These are phyloP conservation scores for Ibidorhyncha struthersii DNA, from an alignment of 2,113 vertebrate genomes.

Conservation along the genomic window DNA sequence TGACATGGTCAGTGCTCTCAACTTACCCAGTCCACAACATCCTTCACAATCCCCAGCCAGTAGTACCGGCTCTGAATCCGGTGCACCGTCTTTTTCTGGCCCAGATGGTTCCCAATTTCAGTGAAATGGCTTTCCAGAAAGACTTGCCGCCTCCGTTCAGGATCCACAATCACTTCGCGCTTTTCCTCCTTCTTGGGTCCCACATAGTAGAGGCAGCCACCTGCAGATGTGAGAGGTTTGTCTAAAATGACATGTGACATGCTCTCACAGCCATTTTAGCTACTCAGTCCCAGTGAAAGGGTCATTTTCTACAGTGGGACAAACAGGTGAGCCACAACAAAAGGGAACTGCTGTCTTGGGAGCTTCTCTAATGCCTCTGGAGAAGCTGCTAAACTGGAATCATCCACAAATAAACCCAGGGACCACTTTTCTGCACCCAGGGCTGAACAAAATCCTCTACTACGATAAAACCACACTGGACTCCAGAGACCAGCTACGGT, in stretches of 20 bases:
- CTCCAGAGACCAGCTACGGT: background rate
- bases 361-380: background rate
- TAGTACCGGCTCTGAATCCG: constrained; percentile 90
- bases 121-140: constrained; percentile 90
- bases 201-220: constrained; percentile 86
- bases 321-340: background rate
- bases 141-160: constrained; percentile 82
- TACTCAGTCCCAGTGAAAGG: accelerated
- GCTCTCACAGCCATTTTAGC: background rate
- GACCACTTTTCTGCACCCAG: background rate
- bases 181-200: constrained; percentile 90
- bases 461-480: accelerated
- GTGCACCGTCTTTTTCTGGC: constrained; percentile 91
- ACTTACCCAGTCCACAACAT: constrained; percentile 91
- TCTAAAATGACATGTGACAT: accelerated
- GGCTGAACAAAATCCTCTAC: background rate
- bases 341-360: background rate
- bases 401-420: background rate
- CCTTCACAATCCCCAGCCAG: constrained; percentile 92
- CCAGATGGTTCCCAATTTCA: constrained; percentile 86
- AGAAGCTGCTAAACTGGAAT: background rate
- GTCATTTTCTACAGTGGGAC: background rate
- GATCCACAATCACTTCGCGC: constrained; percentile 88
- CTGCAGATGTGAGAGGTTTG: constrained; percentile 38
- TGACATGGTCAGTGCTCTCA: background rate